Evolutionary conservation across 1,140 invertebrate species (phyloP), one percentile per base, ranked within the genome.

Genomic region (Drosophila kepulauana): DNA sequence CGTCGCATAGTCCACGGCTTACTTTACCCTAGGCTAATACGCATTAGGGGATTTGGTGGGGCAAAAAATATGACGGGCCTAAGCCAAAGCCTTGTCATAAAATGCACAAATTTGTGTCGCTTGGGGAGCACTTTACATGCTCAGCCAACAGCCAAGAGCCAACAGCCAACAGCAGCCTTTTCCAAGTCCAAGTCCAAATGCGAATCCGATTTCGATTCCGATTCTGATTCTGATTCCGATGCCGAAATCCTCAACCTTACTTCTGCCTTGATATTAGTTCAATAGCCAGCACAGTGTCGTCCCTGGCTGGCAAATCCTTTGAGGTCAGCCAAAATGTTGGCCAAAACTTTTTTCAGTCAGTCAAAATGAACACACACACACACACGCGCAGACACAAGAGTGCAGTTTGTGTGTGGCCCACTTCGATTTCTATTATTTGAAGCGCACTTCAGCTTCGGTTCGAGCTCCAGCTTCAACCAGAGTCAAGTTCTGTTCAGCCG

Each of bases 21-120:
- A 35, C 16, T 28, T 1, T 13, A 56, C 20, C 7, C 2, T 15
- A 3, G 28, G 51, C 66, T 15, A 6, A 48, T 35, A 38, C 3
- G n/a, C 30, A 43, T 25, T 20, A 48, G 5, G 35, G 2, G 13
- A 43, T 43, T 13, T 13, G 11, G 11, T 13, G 10, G 8, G 1
- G 3, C 20, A 25, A 38, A 43, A 16, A 48, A 28, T 10, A 16
- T 28, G 54, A 33, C 49, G n/a, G 33, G 48, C 13, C 41, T 33
- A 48, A 13, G 2, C 11, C 77, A 85, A 85, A 75, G 66, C 59
- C 75, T 25, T 33, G 48, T 79, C 84, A 80, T 87, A 88, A 87
- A 87, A 70, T 82, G 67, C 73, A 58, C 61, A 80, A 84, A 78
- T 80, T 81, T 80, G 70, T 80, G 77, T 70, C 77, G 84, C 77